phyloP scores from a whole-genome alignment of 2,113 vertebrate species.

The Clarias macrocephalus region DNA sequence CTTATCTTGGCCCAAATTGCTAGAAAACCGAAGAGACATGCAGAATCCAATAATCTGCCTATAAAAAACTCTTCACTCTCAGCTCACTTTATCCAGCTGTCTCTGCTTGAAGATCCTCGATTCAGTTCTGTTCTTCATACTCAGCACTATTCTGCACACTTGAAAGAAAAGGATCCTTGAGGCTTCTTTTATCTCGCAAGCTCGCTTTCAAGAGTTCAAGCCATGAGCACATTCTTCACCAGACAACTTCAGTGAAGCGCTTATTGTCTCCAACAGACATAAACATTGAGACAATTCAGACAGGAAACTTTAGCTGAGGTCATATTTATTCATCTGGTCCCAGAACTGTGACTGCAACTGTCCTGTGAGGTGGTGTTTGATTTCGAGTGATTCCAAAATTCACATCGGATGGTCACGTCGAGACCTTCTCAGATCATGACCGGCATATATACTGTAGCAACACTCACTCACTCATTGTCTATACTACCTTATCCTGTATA shows the following conservation, averaged over 20 bases:
- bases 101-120: background rate
- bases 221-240: constrained; percentile 5
- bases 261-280: background rate
- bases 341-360: background rate
- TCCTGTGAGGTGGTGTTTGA: background rate
- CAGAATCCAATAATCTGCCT: background rate
- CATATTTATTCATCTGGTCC: background rate
- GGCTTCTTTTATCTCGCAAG: constrained; percentile 1
- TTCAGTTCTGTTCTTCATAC: background rate
- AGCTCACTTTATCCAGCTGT: background rate
- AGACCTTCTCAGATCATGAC: background rate
- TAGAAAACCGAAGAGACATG: background rate
- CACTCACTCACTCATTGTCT: background rate
- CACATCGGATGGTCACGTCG: background rate
- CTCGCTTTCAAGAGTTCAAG: background rate
- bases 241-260: background rate
- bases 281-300: background rate
- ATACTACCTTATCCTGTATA: too few species aligned
- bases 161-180: background rate
- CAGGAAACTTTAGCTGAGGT: background rate
- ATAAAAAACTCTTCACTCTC: background rate
- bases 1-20: constrained; percentile 2
- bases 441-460: background rate
- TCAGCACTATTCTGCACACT: background rate
- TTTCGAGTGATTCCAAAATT: background rate